Evolutionary conservation across 2,888 invertebrate genomes (phyloP).

Genomic region (Hipparchia semele): DNA sequence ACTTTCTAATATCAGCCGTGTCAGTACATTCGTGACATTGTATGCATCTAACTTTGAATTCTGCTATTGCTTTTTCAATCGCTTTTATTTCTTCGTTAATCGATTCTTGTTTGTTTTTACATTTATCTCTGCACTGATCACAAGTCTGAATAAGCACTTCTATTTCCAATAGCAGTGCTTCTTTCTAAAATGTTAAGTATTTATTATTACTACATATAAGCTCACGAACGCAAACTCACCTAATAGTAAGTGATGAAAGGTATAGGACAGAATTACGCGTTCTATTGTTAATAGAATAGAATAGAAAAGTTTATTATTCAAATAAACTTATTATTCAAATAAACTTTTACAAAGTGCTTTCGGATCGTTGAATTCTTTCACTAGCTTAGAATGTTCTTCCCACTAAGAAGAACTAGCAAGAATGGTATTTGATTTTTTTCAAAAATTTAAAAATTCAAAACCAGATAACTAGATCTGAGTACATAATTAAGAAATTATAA

Average conservation of each 20-base stretch:
- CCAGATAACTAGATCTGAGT: too few relatives aligned
- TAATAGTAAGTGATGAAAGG: background rate
- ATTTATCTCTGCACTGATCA: slow-evolving; percentile 62
- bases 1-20: slow-evolving; percentile 58
- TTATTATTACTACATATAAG: background rate
- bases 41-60: slow-evolving; percentile 52
- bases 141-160: slow-evolving; percentile 54
- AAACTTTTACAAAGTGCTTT: too few relatives aligned
- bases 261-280: background rate
- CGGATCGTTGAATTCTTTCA: too few relatives aligned
- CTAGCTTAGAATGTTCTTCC: too few relatives aligned
- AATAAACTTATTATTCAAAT: too few relatives aligned
- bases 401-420: too few relatives aligned
- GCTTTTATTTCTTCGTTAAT: slow-evolving; percentile 56
- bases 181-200: slow-evolving; percentile 55
- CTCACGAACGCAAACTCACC: background rate
- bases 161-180: slow-evolving; percentile 59
- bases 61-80: slow-evolving; percentile 54
- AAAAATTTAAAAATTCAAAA: too few relatives aligned
- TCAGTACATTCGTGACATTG: slow-evolving; percentile 63
- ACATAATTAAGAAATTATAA: too few relatives aligned
- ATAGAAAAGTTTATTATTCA: too few relatives aligned
- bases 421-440: too few relatives aligned
- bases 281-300: too few relatives aligned
- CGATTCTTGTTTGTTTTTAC: slow-evolving; percentile 54